These are phyloP conservation scores for Mixornis gularis DNA, from an alignment of 2,113 vertebrate species.

Conservation along the genomic window DNA sequence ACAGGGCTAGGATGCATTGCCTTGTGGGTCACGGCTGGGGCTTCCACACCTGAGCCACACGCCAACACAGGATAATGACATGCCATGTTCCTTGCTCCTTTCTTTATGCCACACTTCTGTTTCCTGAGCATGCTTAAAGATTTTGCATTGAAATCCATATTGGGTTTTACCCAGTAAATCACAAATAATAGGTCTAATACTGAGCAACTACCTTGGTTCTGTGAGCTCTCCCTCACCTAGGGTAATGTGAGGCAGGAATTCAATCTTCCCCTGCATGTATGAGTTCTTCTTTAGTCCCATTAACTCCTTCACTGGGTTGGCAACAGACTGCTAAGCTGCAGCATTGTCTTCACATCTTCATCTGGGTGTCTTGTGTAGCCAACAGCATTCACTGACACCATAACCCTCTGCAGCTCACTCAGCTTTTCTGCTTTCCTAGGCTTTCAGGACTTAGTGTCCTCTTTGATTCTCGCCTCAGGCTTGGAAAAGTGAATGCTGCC, in stretches of 20 bases:
- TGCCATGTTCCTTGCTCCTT: neutral
- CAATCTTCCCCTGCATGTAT: neutral
- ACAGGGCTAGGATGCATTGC: neutral
- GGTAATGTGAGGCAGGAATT: neutral
- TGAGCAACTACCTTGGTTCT: neutral
- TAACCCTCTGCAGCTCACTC: neutral
- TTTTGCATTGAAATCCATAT: neutral
- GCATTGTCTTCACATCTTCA: fast-evolving
- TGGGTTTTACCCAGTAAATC: neutral
- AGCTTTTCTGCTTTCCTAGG: neutral
- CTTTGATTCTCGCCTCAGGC: neutral
- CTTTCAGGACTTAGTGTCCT: neutral
- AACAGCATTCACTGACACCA: neutral
- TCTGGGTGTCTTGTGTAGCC: neutral
- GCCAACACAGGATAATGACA: fast-evolving
- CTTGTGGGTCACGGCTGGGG: fast-evolving
- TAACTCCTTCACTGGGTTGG: fast-evolving
- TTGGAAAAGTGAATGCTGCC: conserved; percentile 29
- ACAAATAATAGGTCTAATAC: neutral
- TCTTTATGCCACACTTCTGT: neutral
- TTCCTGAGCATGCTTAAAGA: neutral
- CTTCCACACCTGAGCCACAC: fast-evolving
- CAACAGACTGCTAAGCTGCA: neutral
- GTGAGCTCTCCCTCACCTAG: neutral
- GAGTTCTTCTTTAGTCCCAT: neutral